Evolutionary conservation across 2,888 invertebrate species (phyloP), one percentile per base, ranked within the genome.

Genomic region (Apamea epomidion): DNA sequence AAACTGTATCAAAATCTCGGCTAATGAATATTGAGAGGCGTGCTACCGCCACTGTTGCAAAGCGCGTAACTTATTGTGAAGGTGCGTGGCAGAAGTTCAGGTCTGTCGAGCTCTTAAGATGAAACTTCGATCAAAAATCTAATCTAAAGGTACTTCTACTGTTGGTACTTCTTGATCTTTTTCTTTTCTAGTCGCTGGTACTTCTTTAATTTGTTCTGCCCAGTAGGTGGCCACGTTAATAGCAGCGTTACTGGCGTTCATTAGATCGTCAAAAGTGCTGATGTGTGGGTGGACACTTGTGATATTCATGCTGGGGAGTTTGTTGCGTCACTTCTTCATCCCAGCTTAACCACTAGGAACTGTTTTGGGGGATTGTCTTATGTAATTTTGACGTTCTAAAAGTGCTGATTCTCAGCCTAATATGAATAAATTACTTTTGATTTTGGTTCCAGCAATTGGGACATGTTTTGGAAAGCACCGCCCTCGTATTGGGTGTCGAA

Each of bases 1-100:
- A 92, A 93, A 92, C 92, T 93, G 91, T 92, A 93, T 91, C 93
- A 93, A 94, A 93, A 93, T 91, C 85, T 90, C 89, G 91, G 93
- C 92, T 93, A 94, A 94, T 93, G 93, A 92, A 90, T 91, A 91
- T 87, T 85, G 89, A 81, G 86, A 89, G 89, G 89, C 84, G 89
- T 90, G 90, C 83, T 85, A 76, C 83, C 82, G 74, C 76, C 83
- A 83, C 83, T 84, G 80, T 86, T 69, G 74, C 62, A 67, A 76
- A 69, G 29, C 69, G n/a, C 72, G 71, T 78, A 51, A 72, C 74
- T 81, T 78, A 84, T 74, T 71, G 64, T 65, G 32, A 42, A 73
- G 72, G 58, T 18, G 25, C 0, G 0, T 0, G 0, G 6, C 77
- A 86, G 86, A 72, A 86, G 86, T 58, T 8, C 29, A 73, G 42